These are phyloP conservation scores for Aelia acuminata DNA, from an alignment of 2,888 invertebrate genomes.

Conservation along the genomic window DNA sequence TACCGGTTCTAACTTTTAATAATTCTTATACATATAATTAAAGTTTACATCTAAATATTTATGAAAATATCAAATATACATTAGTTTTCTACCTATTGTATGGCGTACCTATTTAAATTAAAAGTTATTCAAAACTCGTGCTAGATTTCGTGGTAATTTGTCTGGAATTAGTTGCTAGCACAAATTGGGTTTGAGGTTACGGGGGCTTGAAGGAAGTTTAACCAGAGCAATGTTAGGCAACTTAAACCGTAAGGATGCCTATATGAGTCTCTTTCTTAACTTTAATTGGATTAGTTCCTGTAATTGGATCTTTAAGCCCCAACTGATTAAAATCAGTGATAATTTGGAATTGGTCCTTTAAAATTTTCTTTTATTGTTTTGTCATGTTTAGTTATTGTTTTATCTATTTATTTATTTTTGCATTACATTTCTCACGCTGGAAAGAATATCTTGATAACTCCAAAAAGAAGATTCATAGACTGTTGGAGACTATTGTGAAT, in stretches of 20 bases:
- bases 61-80: no score
- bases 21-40: no score
- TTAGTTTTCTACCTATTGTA: no score
- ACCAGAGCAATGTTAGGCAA: conserved; percentile 12
- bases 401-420: no score
- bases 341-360: neutral
- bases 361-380: no score
- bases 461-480: no score
- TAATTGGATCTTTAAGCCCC: neutral
- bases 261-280: neutral
- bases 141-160: neutral
- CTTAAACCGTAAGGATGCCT: neutral
- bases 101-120: neutral
- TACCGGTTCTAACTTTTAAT: no score
- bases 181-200: neutral
- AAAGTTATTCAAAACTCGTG: neutral
- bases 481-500: no score
- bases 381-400: no score
- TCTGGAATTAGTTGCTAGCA: neutral
- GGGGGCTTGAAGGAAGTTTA: neutral
- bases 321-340: neutral
- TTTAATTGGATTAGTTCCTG: conserved; percentile 15
- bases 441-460: no score
- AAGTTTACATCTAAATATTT: no score
- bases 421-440: no score